Base-by-base conservation (phyloP, 37 sponge, comb jelly and placozoan species). In the Beroe ovata region DNA sequence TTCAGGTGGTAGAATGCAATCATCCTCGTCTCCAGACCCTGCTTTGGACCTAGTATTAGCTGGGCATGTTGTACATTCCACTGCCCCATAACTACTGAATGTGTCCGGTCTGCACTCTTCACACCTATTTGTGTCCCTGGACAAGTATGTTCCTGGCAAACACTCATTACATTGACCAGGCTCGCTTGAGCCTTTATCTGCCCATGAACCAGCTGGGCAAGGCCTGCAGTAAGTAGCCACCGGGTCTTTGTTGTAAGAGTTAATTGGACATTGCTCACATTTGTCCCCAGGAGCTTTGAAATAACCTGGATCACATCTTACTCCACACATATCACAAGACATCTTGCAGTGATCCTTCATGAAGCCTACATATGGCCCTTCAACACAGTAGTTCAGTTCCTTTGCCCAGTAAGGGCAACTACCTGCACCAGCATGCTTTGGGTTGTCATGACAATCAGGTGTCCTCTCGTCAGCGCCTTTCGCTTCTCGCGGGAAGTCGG, bases 331-430 rank as follows among this genome's bases (percentile, higher is more conserved):
- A 0, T 77, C 33, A 41, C 84, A 77, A 1, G 54, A 42, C 84
- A 6, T 39, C 54, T 77, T 33, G 28, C 84, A 77, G 28, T 77
- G 39, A 20, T 38, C 47, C 16, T 23, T n/a, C 84, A 77, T 77
- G 36, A 30, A 77, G 4, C 3, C 28, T 1, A 77, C 54, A 77
- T 41, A 77, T 2, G 19, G n/a, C 8, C 84, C 84, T 40, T 8
- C 54, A 42, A 14, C 25, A 39, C 84, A 77, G 84, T 26, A 77
- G 54, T 23, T 42, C 19, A n/a, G 63, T 77, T 77, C 47, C 4
- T 23, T 0, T 14, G 84, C 84, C 84, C 84, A 77, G 41, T 77
- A 77, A 6, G 84, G 47, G 41, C 84, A 77, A 6, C 16, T 16
- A 2, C 84, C 84, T 3, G 47, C 54, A 19, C 25, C 84, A 8